Conservation (phyloP, 2,113 vertebrate species). For the Oreochromis spilurus region DNA sequence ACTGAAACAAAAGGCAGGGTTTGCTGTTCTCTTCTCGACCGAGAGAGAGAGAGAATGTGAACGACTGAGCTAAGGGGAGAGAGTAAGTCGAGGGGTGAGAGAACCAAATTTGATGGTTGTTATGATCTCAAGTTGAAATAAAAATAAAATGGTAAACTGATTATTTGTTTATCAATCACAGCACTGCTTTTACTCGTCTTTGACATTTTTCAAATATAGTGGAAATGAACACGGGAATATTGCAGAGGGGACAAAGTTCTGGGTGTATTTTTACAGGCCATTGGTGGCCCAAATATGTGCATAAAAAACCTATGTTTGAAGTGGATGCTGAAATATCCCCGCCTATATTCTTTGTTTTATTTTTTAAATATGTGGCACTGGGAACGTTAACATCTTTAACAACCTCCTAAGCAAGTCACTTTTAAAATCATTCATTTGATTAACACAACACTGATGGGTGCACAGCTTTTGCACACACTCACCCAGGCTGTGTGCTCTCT, state of each 20-base stretch:
- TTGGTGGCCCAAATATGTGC: not conserved
- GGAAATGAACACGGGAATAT: not conserved
- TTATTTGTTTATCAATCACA: not conserved
- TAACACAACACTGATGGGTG: not conserved
- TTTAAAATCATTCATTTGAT: not conserved
- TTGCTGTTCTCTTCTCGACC: not conserved
- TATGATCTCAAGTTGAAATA: not conserved
- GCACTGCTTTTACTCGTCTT: not conserved
- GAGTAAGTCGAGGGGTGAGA: not conserved
- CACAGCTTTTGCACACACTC: conserved; percentile 28
- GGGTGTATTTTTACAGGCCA: not conserved
- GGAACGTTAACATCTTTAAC: not conserved
- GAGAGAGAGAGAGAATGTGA: not conserved
- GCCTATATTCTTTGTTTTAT: not conserved
- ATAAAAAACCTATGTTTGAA: not conserved
- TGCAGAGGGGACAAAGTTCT: not conserved
- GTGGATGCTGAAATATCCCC: not conserved
- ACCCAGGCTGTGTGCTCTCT: conserved; percentile 93
- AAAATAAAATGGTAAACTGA: not conserved
- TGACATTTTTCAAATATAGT: not conserved
- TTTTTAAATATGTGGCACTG: not conserved
- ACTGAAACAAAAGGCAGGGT: not conserved
- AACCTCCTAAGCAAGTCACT: not conserved
- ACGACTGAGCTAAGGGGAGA: not conserved
- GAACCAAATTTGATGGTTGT: not conserved